These are phyloP conservation scores for Ophioderma brevispina DNA, from an alignment of 35 echinoderm and acorn worm species.

Conservation along the genomic window DNA sequence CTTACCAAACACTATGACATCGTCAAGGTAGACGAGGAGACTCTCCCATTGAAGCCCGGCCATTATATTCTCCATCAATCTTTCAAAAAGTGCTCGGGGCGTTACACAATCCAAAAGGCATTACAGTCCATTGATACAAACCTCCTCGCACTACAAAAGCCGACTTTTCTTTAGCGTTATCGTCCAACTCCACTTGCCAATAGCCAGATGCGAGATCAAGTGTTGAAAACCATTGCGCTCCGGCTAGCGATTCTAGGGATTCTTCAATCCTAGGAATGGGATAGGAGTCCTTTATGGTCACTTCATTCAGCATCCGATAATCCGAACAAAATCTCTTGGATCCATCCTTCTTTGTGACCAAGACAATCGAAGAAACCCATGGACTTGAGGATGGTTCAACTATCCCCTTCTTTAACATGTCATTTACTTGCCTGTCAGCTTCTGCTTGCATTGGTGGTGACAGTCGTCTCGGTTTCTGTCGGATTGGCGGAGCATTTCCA, in stretches of 20 bases:
- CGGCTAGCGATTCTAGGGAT: conserved; percentile 8
- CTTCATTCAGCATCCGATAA: conserved; percentile 23
- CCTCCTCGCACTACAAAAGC: conserved; percentile 11
- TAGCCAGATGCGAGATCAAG: conserved; percentile 41
- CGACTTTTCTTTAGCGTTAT: conserved; percentile 5
- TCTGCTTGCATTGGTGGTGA: not conserved
- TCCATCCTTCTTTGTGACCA: conserved; percentile 26
- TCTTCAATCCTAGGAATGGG: conserved; percentile 41
- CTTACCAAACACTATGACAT: conserved; percentile 44
- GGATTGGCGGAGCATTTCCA: conserved; percentile 27
- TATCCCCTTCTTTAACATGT: conserved; percentile 19
- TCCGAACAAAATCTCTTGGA: conserved; percentile 27
- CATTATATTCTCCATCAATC: conserved; percentile 46
- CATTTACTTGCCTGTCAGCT: not conserved
- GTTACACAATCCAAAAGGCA: conserved; percentile 29
- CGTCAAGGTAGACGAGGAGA: conserved; percentile 27
- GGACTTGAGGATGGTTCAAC: conserved; percentile 16
- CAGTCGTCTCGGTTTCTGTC: conserved; percentile 41
- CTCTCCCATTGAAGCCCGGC: conserved; percentile 19
- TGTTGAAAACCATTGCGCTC: conserved; percentile 48
- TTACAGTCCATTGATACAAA: conserved; percentile 21
- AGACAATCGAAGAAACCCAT: conserved; percentile 39
- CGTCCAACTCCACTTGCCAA: conserved; percentile 45
- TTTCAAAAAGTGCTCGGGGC: conserved; percentile 44
- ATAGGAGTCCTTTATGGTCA: conserved; percentile 41